Conservation (phyloP, 2,113 vertebrate genomes). For the Lampris incognitus region DNA sequence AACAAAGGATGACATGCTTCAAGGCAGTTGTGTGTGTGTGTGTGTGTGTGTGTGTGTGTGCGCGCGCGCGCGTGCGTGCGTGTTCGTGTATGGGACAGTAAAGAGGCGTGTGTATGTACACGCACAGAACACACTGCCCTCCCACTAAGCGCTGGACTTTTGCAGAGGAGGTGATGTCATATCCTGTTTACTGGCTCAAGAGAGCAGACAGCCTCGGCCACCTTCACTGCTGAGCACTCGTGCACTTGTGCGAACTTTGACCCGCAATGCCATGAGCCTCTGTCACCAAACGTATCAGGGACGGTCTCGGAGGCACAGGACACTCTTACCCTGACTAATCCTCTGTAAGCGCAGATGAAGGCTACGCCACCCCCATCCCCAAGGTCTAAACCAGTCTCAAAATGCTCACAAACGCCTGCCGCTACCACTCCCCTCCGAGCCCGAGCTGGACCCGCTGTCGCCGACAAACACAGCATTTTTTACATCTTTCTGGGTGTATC, state of each 20-base stretch:
- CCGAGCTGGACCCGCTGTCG: constrained; percentile 32
- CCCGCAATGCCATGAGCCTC: constrained; percentile 27
- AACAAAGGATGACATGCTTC: constrained; percentile 40
- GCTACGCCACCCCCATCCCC: not conserved
- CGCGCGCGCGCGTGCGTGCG: constrained; percentile 14
- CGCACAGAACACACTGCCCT: constrained; percentile 18
- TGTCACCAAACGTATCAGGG: constrained; percentile 27
- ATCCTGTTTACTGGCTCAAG: constrained; percentile 73
- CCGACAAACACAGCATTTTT: constrained; percentile 38
- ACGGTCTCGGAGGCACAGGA: constrained; percentile 22
- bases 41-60: constrained; percentile 35
- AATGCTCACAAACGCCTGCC: constrained; percentile 14
- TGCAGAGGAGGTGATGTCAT: constrained; percentile 73
- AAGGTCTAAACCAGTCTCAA: constrained; percentile 13
- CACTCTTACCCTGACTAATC: constrained; percentile 50
- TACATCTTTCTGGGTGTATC: constrained; percentile 44
- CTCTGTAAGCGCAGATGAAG: constrained; percentile 24
- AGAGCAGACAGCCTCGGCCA: constrained; percentile 21
- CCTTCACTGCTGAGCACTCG: not conserved
- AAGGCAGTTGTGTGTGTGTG: not conserved
- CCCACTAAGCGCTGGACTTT: constrained; percentile 54
- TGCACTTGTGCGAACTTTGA: constrained; percentile 51
- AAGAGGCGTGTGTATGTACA: not conserved
- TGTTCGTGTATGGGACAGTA: not conserved
- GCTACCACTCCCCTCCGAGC: constrained; percentile 37